These are phyloP conservation scores for Eumaeus atala DNA, from an alignment of 1,140 invertebrate genomes.

Conservation along the genomic window DNA sequence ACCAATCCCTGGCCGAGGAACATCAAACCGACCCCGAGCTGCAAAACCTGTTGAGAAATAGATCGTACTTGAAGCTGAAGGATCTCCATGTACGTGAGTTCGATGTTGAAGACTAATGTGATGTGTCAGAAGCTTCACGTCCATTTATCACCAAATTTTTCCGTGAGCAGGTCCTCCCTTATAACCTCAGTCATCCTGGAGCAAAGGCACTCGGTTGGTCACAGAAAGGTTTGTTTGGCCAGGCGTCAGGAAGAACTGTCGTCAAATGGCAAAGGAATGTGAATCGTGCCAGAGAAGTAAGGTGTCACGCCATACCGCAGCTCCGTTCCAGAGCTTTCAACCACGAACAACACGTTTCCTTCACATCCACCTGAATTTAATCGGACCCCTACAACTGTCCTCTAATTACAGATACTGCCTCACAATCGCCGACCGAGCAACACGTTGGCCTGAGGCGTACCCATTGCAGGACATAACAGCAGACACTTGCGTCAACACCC, in stretches of 20 bases:
- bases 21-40: slow-evolving; percentile 1
- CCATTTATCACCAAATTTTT: background rate
- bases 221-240: slow-evolving; percentile 21
- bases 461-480: slow-evolving; percentile 22
- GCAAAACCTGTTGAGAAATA: background rate
- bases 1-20: background rate
- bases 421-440: slow-evolving; percentile 17
- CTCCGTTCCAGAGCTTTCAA: slow-evolving; percentile 11
- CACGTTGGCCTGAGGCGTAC: slow-evolving; percentile 22
- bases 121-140: background rate
- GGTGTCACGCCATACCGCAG: slow-evolving; percentile 15
- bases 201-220: slow-evolving; percentile 13
- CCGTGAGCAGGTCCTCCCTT: slow-evolving; percentile 2
- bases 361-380: slow-evolving; percentile 18
- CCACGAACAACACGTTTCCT: slow-evolving; percentile 12
- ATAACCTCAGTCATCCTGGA: slow-evolving; percentile 18
- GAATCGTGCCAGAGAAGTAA: slow-evolving; percentile 17
- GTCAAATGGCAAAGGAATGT: slow-evolving; percentile 13
- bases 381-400: slow-evolving; percentile 16
- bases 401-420: slow-evolving; percentile 12
- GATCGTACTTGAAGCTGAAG: background rate
- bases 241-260: slow-evolving; percentile 13
- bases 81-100: background rate
- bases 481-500: background rate
- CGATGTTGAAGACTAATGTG: background rate